Evolutionary conservation across 2,797 vertebrate species (phyloP), one percentile per base, ranked within the genome.

Genomic region (Anguilla marmorata): DNA sequence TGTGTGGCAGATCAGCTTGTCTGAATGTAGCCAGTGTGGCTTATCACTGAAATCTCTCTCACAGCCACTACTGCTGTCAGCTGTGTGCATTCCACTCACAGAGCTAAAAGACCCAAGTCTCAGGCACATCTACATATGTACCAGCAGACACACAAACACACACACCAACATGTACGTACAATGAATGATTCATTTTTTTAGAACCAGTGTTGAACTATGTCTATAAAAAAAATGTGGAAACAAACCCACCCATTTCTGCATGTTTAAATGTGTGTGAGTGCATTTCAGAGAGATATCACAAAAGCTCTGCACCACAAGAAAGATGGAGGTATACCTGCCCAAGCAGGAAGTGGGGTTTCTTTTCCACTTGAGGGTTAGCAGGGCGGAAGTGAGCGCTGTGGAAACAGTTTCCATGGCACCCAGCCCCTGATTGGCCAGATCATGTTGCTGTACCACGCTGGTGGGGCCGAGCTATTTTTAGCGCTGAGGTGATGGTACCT

Each of bases 271-370:
- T 72, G 66, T 72, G n/a, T 72, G 30, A 0, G 72, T 76, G 30
- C 33, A 21, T 41, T 11, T 76, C 14, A 37, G 33, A 16, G 11
- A 76, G 72, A 74, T 74, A 33, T 2, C 69, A 66, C 5, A 24
- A 66, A 24, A 37, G 66, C n/a, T 27, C 66, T 30, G 24, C 66
- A 69, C 16, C 8, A 74, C 69, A 74, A 33, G 27, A 33, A 74
- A 33, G 9, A 37, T 21, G 33, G 21, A 5, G 33, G 41, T 66
- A 27, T 76, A 12, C 41, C 72, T 76, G 3, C 72, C 72, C 72
- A 76, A 76, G 41, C 72, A 76, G 72, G 72, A 76, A 76, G 72
- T 41, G 72, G 72, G 72, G 72, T 76, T 16, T 76, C 72, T 76
- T 2, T 41, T 76, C 72, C 72, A 76, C 72, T 41, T 1, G 7